These are phyloP conservation scores for Python bivittatus DNA, from an alignment of 2,113 vertebrate species.

Conservation along the genomic window DNA sequence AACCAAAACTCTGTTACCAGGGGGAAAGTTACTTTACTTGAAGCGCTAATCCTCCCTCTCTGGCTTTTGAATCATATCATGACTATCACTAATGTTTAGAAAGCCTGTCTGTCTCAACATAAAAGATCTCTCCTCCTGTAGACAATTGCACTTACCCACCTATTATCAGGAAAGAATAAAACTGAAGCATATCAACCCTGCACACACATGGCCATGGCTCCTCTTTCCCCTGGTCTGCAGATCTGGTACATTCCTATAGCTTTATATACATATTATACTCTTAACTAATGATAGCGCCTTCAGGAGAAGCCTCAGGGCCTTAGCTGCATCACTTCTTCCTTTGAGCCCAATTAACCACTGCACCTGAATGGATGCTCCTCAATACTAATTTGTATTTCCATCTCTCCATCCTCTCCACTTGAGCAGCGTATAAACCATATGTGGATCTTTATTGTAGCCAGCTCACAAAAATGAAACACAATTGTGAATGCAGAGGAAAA, in stretches of 20 bases:
- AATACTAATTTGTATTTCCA: not conserved
- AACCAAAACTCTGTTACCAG: not conserved
- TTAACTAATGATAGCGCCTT: constrained; percentile 42
- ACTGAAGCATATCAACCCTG: not conserved
- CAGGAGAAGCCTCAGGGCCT: not conserved
- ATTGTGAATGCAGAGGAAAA: constrained; percentile 23
- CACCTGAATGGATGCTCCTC: constrained; percentile 17
- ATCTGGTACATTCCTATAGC: constrained; percentile 21
- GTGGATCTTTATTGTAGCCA: not conserved
- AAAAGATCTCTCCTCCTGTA: not conserved
- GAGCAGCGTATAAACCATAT: not conserved
- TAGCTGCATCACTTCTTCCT: constrained; percentile 30
- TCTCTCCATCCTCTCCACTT: not conserved
- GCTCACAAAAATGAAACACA: not conserved
- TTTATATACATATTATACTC: constrained; percentile 47
- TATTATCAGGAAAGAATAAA: constrained; percentile 34
- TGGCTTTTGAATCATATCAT: not conserved
- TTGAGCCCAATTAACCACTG: not conserved
- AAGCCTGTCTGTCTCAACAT: constrained; percentile 1
- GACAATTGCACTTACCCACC: constrained; percentile 61
- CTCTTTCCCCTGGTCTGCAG: constrained; percentile 4
- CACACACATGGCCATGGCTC: constrained; percentile 16
- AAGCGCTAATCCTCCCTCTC: not conserved
- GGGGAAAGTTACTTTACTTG: constrained; percentile 16
- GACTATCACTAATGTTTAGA: not conserved